Percentiles rank a stretch among this genome's conserved stretches.
phyloP scores from a whole-genome alignment of 1,140 invertebrate species.

The Octopus bimaculoides region DNA sequence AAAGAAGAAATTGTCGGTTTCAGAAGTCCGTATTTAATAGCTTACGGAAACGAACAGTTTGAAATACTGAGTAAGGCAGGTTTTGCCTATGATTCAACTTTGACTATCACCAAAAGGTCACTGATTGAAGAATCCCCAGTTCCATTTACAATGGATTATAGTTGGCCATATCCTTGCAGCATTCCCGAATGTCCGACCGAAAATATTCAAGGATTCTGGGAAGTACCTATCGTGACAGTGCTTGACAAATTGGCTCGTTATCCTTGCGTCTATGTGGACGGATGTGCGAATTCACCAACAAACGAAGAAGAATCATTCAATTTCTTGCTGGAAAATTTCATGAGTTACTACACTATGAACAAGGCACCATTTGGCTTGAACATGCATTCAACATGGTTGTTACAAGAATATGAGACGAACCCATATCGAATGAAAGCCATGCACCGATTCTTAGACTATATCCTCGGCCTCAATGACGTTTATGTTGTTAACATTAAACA shows the following conservation, averaged over 20 bases:
- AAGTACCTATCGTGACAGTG: constrained; percentile 39
- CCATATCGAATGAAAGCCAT: constrained; percentile 34
- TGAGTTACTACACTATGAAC: constrained; percentile 36
- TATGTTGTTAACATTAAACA: constrained; percentile 41
- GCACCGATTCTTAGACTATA: constrained; percentile 36
- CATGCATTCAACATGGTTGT: constrained; percentile 44
- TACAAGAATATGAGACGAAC: constrained; percentile 14
- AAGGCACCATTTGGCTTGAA: constrained; percentile 40
- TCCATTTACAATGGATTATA: constrained; percentile 44
- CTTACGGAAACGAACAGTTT: constrained; percentile 37
- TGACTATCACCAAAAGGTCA: constrained; percentile 30
- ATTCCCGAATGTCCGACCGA: constrained; percentile 37
- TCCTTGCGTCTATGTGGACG: constrained; percentile 39
- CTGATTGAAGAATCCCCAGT: constrained; percentile 20
- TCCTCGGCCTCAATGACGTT: constrained; percentile 38
- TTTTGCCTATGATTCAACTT: constrained; percentile 43
- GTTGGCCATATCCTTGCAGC: constrained; percentile 37
- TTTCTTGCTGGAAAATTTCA: constrained; percentile 42
- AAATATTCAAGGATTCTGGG: constrained; percentile 40
- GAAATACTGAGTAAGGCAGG: constrained; percentile 31
- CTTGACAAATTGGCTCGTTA: constrained; percentile 33
- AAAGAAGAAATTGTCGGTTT: constrained; percentile 33
- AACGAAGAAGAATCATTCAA: constrained; percentile 32
- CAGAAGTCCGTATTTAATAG: constrained; percentile 43
- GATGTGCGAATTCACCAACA: constrained; percentile 28